Evolutionary conservation across 2,113 vertebrate species (phyloP).

Genomic region (Actinemys pallida): DNA sequence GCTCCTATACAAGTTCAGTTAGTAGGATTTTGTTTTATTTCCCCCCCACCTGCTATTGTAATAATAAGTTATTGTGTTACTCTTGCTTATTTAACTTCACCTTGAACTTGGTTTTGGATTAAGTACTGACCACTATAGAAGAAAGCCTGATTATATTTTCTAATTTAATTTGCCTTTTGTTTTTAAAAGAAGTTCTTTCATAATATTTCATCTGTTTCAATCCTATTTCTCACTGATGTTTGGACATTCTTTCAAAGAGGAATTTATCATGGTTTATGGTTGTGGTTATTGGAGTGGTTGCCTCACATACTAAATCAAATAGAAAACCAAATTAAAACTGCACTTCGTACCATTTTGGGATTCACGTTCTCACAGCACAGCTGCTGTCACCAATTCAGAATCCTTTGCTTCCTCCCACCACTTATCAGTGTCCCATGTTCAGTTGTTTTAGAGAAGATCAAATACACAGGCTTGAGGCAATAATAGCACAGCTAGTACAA

Average conservation of each 20-base stretch:
- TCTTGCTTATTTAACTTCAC: neutral
- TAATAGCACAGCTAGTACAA: neutral
- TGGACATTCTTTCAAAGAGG: neutral
- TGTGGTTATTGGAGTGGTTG: neutral
- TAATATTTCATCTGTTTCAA: neutral
- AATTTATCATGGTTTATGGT: constrained; percentile 2
- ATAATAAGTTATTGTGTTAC: neutral
- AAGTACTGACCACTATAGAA: neutral
- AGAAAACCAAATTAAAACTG: constrained; percentile 51
- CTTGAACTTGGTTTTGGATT: neutral
- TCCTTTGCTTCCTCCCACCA: neutral
- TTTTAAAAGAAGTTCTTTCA: neutral
- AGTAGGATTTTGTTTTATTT: neutral
- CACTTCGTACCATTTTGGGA: neutral
- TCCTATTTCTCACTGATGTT: neutral
- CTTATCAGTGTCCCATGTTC: neutral
- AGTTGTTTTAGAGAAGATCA: neutral
- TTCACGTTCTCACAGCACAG: constrained; percentile 1
- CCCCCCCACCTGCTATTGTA: neutral
- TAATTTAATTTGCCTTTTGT: neutral
- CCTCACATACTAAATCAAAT: neutral
- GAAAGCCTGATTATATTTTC: neutral
- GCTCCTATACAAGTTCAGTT: too few relatives aligned
- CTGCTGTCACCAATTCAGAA: neutral
- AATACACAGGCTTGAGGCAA: neutral